Percentiles rank a stretch among this genome's conserved stretches.
Conservation (phyloP, 2,888 invertebrate genomes). For the Yponomeuta malinellus region DNA sequence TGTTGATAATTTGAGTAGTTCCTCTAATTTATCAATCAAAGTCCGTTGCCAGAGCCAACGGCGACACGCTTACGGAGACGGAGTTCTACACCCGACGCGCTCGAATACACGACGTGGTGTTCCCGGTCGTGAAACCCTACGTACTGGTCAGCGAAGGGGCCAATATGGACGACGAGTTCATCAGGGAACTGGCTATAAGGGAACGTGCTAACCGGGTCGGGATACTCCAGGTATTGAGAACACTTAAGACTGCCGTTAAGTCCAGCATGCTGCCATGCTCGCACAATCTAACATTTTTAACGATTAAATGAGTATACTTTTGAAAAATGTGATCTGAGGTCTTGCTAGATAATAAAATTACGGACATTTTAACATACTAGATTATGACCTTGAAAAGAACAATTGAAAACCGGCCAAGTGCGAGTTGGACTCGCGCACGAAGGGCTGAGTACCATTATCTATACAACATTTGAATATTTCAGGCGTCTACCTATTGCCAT, state of each 20-base stretch:
- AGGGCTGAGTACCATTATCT: no score
- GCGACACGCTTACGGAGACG: conserved; percentile 78
- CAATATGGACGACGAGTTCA: conserved; percentile 74
- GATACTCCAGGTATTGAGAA: conserved; percentile 76
- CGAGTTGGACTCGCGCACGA: no score
- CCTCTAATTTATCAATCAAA: background rate
- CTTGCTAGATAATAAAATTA: no score
- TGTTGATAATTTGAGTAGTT: no score
- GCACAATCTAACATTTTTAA: no score
- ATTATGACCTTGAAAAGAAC: no score
- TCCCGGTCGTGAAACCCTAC: conserved; percentile 76
- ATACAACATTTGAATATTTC: no score
- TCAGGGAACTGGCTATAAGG: conserved; percentile 80
- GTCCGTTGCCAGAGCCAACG: conserved; percentile 55
- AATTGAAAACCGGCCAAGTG: no score
- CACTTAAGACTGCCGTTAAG: background rate
- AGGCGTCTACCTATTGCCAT: no score
- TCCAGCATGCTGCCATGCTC: background rate
- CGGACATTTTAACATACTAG: no score
- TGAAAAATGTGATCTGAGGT: no score
- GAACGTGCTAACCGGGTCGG: conserved; percentile 85
- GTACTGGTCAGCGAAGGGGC: conserved; percentile 77
- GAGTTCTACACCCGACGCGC: conserved; percentile 77
- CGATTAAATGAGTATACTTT: no score
- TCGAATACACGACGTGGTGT: conserved; percentile 75